A percentile compares a stretch with the other conserved stretches of the same genome.
Evolutionary conservation across 2,113 vertebrate species (phyloP).

Genomic region (Microtus ochrogaster): DNA sequence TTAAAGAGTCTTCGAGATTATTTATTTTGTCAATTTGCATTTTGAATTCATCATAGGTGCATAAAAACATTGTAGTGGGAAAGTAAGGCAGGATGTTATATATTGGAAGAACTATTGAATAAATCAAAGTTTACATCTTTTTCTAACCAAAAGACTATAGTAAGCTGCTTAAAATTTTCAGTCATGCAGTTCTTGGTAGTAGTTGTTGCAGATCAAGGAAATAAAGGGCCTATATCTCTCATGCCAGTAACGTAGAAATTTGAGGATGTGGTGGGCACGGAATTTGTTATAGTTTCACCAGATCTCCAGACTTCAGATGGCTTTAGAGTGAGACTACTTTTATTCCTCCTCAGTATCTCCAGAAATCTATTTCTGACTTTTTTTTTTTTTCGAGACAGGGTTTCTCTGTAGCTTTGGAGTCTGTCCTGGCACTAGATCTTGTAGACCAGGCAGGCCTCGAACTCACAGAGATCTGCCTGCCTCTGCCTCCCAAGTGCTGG

Average conservation of each 20-base stretch:
- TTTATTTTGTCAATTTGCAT: constrained; percentile 4
- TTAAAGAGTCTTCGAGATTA: background rate
- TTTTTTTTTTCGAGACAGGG: no score
- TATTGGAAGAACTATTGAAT: background rate
- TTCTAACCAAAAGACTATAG: no score
- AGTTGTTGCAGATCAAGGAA: background rate
- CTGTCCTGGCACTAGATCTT: no score
- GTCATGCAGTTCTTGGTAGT: no score
- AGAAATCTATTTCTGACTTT: background rate
- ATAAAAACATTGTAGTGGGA: background rate
- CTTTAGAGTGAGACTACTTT: background rate
- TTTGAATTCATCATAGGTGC: constrained; percentile 5
- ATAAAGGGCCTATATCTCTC: background rate
- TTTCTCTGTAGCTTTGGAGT: no score
- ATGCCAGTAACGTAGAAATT: background rate
- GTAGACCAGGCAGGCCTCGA: no score
- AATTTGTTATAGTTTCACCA: background rate
- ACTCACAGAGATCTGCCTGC: no score
- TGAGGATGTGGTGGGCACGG: background rate
- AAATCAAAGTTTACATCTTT: background rate
- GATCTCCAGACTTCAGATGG: background rate
- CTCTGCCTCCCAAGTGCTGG: no score
- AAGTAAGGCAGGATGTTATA: background rate
- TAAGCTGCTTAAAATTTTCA: background rate
- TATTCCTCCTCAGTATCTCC: background rate